Percentiles rank a stretch among this genome's conserved stretches.
Conservation (phyloP, 2,888 invertebrate genomes). For the Limnephilus rhombicus region DNA sequence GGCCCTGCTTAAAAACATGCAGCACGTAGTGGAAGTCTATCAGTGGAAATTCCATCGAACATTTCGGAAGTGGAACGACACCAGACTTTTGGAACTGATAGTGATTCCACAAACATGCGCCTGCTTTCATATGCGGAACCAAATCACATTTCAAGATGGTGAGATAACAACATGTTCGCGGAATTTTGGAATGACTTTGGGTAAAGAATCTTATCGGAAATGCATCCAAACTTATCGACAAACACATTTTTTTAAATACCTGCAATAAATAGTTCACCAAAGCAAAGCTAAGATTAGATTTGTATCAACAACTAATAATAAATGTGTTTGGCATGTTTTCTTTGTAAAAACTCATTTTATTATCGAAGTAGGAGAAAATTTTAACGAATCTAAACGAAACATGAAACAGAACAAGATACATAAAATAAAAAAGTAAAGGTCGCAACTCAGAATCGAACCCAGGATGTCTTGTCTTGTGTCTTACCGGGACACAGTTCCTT, state of each 20-base stretch:
- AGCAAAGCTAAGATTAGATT: too few relatives aligned
- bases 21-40: conserved; percentile 53
- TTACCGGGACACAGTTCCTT: too few relatives aligned
- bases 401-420: too few relatives aligned
- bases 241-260: not conserved
- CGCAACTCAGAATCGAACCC: too few relatives aligned
- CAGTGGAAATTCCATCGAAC: conserved; percentile 50
- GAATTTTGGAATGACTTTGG: not conserved
- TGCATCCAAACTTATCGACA: not conserved
- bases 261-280: not conserved
- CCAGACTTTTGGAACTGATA: conserved; percentile 48
- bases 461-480: too few relatives aligned
- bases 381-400: too few relatives aligned
- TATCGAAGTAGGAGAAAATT: too few relatives aligned
- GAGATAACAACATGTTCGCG: not conserved
- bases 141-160: conserved; percentile 28
- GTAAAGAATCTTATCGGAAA: not conserved
- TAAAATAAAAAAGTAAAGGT: too few relatives aligned
- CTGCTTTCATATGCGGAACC: conserved; percentile 39
- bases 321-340: too few relatives aligned
- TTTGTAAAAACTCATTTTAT: too few relatives aligned
- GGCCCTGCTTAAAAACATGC: conserved; percentile 27
- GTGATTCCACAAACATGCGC: conserved; percentile 47
- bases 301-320: too few relatives aligned
- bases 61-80: conserved; percentile 51